Evolutionary conservation across 2,888 invertebrate genomes (phyloP).

Genomic region (Yponomeuta malinellus): DNA sequence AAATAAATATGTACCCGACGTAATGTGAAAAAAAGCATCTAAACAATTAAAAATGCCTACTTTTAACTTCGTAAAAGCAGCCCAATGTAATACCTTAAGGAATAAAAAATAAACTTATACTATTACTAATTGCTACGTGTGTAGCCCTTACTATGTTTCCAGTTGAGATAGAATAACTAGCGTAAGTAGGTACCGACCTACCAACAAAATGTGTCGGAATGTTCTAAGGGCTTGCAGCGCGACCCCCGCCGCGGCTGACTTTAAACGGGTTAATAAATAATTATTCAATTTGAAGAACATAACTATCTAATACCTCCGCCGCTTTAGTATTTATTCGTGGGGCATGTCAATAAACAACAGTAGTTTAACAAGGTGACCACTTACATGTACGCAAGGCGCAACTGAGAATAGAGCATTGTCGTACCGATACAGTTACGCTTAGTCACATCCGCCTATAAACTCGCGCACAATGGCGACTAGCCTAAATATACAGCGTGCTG

Average conservation of each 20-base stretch:
- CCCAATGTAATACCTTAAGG: no score
- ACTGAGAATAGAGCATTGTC: constrained; percentile 50
- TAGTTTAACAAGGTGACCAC: constrained; percentile 13
- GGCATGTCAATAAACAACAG: constrained; percentile 14
- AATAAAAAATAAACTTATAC: no score
- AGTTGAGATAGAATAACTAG: background rate
- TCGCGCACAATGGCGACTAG: constrained; percentile 37
- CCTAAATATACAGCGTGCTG: constrained; percentile 38
- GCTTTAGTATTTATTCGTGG: constrained; percentile 9
- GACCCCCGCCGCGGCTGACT: constrained; percentile 33
- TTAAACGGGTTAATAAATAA: constrained; percentile 43
- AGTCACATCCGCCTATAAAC: constrained; percentile 51
- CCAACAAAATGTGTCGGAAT: constrained; percentile 40
- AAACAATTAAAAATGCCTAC: no score
- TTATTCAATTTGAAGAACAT: constrained; percentile 9
- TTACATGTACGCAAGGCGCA: constrained; percentile 25
- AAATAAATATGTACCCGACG: no score
- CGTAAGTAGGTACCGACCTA: constrained; percentile 29
- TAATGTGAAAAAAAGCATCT: no score
- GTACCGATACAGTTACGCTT: constrained; percentile 45
- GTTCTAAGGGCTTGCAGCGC: constrained; percentile 41
- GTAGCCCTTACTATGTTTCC: no score
- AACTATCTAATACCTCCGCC: constrained; percentile 12
- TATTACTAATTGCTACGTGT: no score
- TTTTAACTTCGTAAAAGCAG: no score